Conservation (phyloP, 2,888 invertebrate genomes). For the Tenthredo scrophulariae region DNA sequence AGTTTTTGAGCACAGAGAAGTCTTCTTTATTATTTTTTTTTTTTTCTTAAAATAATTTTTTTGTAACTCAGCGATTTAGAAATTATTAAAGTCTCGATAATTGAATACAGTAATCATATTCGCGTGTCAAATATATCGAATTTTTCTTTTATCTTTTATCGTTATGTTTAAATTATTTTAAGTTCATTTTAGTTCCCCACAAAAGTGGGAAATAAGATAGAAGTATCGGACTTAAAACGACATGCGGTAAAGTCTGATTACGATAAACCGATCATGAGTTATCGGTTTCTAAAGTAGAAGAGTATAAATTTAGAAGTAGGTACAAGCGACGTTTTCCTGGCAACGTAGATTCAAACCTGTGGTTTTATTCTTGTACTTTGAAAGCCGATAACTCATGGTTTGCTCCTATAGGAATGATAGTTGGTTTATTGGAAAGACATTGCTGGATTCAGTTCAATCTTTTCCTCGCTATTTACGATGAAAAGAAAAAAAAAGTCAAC, state of each 20-base stretch:
- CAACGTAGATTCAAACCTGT: not conserved
- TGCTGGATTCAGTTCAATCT: not conserved
- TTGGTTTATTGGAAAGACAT: not conserved
- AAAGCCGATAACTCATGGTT: conserved; percentile 45
- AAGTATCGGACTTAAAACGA: not conserved
- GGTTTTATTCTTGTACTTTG: conserved; percentile 25
- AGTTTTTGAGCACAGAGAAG: not conserved
- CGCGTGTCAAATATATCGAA: too few relatives aligned
- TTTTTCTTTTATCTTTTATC: not conserved
- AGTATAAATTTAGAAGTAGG: not conserved
- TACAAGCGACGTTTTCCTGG: conserved; percentile 38
- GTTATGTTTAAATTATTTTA: not conserved
- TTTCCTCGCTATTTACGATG: conserved; percentile 2
- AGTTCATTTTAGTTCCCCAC: not conserved
- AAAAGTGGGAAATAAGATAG: not conserved
- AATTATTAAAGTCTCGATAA: too few relatives aligned
- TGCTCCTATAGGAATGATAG: conserved; percentile 10
- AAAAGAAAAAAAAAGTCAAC: not conserved
- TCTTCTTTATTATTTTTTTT: not conserved
- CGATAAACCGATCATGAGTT: conserved; percentile 31
- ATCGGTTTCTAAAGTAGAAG: conserved; percentile 16
- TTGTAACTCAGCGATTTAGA: not conserved
- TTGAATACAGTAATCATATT: too few relatives aligned
- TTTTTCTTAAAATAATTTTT: not conserved
- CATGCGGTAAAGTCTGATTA: conserved; percentile 33